Conservation (phyloP, 1,140 invertebrate genomes). For the Trachymyrmex cornetzi region DNA sequence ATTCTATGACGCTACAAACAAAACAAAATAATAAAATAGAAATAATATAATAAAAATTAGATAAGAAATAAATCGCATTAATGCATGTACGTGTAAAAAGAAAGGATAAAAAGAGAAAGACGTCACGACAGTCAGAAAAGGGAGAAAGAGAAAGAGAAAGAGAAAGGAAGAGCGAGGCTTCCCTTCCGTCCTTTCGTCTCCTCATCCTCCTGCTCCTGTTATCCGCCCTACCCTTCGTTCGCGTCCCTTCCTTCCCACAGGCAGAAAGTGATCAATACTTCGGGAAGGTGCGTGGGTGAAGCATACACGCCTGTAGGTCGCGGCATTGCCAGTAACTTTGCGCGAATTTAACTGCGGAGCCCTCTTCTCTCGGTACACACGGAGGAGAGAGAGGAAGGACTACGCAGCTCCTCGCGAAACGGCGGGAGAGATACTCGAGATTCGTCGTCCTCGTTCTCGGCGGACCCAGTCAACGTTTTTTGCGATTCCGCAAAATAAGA, state of each 20-base stretch:
- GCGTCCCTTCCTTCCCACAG: slow-evolving; percentile 76
- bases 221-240: slow-evolving; percentile 69
- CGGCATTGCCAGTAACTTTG: slow-evolving; percentile 61
- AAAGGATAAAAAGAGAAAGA: slow-evolving; percentile 16
- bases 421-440: neutral
- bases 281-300: slow-evolving; percentile 82
- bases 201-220: slow-evolving; percentile 71
- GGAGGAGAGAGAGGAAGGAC: neutral
- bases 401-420: neutral
- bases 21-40: neutral
- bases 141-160: slow-evolving; percentile 14
- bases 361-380: neutral
- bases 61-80: neutral
- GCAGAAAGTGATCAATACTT: slow-evolving; percentile 86
- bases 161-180: slow-evolving; percentile 37
- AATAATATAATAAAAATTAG: neutral
- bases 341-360: slow-evolving; percentile 65
- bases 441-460: neutral
- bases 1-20: neutral
- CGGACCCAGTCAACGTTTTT: neutral
- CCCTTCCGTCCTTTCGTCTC: slow-evolving; percentile 62
- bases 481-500: neutral
- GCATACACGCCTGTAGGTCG: slow-evolving; percentile 75
- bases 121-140: neutral
- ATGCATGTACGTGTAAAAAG: neutral